Base-by-base conservation (phyloP, 1,140 invertebrate species). In the Ooceraea biroi region DNA sequence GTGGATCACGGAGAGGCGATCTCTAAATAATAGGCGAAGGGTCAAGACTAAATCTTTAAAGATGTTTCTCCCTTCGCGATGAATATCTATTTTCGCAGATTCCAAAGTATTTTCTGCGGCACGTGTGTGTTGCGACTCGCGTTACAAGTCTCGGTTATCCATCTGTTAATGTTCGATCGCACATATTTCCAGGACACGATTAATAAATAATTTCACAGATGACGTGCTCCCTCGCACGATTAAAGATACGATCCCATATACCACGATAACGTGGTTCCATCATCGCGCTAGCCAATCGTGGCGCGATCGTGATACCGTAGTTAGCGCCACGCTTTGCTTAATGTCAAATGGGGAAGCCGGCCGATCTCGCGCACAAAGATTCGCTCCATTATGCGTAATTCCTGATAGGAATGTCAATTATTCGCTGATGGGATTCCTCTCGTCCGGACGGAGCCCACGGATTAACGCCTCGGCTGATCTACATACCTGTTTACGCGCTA, bases 321-420 rank as follows among this genome's bases (percentile, higher is more conserved):
- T 69, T 86, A 48, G 66, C 52, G 69, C 52, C 72, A 52, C 30
- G 61, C 19, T 11, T 46, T 58, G 66, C 58, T 72, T 66, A 55
- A 50, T 65, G 11, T 83, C 58, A 72, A 77, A 83, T 74, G 50
- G 71, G 55, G 76, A 58, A 48, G 50, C 55, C 48, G 36, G 55
- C 55, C 22, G 22, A 8, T 10, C 63, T 19, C 4, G 44, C 17
- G 46, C 58, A 72, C 84, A 86, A 83, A 83, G 77, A 17, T 11
- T 10, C 36, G 25, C 57, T 50, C 41, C 41, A 50, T 72, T 55
- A 36, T 41, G n/a, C 27, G 17, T 7, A 36, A 36, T 36, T 68
- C 80, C 50, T 36, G 30, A 19, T 58, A 36, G 80, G 82, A 88
- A 88, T 84, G 85, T 61, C 66, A 87, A 87, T 84, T 88, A 88